phyloP scores from a whole-genome alignment of 1,140 invertebrate species.

The Thereuonema tuberculata region DNA sequence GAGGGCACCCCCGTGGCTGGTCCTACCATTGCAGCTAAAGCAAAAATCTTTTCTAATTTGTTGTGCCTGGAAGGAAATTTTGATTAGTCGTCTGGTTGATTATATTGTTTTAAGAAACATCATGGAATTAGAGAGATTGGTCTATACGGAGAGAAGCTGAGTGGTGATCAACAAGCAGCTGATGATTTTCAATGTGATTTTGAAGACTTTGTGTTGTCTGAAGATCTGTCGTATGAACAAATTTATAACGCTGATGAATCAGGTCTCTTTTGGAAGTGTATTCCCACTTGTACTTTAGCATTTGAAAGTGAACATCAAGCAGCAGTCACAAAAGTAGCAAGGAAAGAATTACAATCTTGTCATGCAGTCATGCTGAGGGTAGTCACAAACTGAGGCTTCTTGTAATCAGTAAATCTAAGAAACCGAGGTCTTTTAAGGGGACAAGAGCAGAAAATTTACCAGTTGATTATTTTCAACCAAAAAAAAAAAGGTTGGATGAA shows the following conservation, averaged over 20 bases:
- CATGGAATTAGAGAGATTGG: not conserved
- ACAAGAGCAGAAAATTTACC: not conserved
- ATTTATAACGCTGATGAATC: constrained; percentile 7
- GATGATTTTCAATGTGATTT: not conserved
- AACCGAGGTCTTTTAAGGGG: too few relatives aligned
- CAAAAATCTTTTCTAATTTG: too few relatives aligned
- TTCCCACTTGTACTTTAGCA: not conserved
- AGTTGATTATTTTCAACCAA: not conserved
- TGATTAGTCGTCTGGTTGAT: too few relatives aligned
- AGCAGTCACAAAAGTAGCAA: not conserved
- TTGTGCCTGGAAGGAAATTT: too few relatives aligned
- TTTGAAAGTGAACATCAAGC: not conserved
- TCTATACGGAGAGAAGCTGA: not conserved
- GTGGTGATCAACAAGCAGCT: not conserved
- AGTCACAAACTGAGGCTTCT: not conserved
- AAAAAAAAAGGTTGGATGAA: not conserved
- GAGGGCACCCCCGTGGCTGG: too few relatives aligned
- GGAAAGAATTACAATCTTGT: not conserved
- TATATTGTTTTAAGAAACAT: not conserved
- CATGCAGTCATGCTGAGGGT: not conserved
- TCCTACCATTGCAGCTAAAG: too few relatives aligned
- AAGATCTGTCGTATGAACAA: not conserved
- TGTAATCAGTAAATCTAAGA: too few relatives aligned
- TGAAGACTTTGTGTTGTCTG: not conserved
- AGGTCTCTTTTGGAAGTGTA: not conserved